phyloP scores from a whole-genome alignment of 2,888 invertebrate genomes.

The Melipona bicolor region DNA sequence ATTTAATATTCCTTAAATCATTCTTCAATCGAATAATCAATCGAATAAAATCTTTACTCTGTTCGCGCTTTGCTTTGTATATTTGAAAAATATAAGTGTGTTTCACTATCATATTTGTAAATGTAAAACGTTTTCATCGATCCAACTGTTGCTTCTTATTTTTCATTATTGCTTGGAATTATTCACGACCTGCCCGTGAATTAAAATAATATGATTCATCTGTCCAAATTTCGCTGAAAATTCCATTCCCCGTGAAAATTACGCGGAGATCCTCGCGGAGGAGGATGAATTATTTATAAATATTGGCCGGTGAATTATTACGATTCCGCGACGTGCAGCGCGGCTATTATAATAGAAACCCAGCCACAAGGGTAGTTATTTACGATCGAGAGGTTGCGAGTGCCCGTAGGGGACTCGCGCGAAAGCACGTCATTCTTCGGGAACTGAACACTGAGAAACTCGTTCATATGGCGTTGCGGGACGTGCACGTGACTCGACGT shows the following conservation, averaged over 20 bases:
- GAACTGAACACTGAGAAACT: constrained; percentile 41
- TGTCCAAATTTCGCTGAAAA: not conserved
- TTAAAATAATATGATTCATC: too few species aligned
- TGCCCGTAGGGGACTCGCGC: constrained; percentile 42
- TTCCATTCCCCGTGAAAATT: not conserved
- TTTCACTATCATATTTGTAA: too few species aligned
- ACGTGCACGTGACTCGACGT: constrained; percentile 41
- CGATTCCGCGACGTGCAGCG: constrained; percentile 30
- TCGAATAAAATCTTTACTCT: too few species aligned
- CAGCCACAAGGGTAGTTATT: constrained; percentile 58
- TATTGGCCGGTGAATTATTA: constrained; percentile 51
- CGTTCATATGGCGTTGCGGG: constrained; percentile 13
- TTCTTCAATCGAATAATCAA: too few species aligned
- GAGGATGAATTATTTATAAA: constrained; percentile 52
- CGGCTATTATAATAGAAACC: constrained; percentile 46
- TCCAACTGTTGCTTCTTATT: too few species aligned
- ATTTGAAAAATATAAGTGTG: too few species aligned
- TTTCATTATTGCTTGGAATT: too few species aligned
- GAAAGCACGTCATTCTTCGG: constrained; percentile 46
- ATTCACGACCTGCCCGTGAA: too few species aligned
- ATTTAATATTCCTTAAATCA: too few species aligned
- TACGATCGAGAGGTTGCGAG: constrained; percentile 50
- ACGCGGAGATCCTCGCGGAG: constrained; percentile 18
- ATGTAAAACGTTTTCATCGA: too few species aligned
- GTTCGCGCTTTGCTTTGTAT: too few species aligned